Conservation (phyloP, 2,113 vertebrate species). For the Capricornis sumatraensis region DNA sequence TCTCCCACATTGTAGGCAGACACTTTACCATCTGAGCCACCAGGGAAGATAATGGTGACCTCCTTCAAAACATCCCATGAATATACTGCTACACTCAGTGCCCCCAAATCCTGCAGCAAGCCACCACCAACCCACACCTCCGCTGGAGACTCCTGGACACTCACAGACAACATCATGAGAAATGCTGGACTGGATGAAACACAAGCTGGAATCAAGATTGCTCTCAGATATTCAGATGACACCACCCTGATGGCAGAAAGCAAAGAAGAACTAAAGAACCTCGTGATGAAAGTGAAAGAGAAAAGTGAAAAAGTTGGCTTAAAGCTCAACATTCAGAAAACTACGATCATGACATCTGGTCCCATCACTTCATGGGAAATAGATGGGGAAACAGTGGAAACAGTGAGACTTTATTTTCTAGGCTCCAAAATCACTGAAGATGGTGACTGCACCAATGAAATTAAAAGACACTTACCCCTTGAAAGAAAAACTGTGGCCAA, state of each 20-base stretch:
- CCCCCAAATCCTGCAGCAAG: neutral
- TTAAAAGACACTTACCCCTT: neutral
- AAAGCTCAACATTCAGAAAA: neutral
- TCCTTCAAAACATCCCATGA: neutral
- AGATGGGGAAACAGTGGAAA: neutral
- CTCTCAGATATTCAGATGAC: neutral
- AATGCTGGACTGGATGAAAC: neutral
- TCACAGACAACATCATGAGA: neutral
- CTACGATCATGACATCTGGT: accelerated
- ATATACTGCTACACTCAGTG: neutral
- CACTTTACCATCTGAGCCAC: neutral
- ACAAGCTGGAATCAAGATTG: neutral
- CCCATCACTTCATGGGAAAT: neutral
- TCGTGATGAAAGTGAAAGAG: neutral
- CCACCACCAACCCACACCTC: neutral
- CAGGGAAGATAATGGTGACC: neutral
- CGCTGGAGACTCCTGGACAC: neutral
- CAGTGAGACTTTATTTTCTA: neutral
- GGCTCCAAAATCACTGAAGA: neutral
- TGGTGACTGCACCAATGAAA: neutral
- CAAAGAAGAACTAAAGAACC: accelerated
- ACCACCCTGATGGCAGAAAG: neutral
- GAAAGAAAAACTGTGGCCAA: too few relatives aligned
- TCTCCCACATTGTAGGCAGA: neutral
- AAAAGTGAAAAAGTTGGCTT: neutral